Conservation (phyloP, 2,113 vertebrate genomes). For the Daboia siamensis region DNA sequence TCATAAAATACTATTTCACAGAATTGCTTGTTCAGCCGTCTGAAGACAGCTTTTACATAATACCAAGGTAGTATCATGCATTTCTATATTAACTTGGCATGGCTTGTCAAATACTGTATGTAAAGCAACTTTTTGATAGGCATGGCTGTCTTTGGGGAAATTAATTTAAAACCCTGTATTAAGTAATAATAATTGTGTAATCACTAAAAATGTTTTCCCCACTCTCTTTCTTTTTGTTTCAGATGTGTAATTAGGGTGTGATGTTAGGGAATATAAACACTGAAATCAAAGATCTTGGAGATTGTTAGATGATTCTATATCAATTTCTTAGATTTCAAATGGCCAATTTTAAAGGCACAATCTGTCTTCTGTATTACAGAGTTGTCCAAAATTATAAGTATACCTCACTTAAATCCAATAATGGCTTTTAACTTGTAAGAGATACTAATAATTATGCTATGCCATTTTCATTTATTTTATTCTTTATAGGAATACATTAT, state of each 20-base stretch:
- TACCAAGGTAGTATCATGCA: constrained; percentile 61
- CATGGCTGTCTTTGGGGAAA: background rate
- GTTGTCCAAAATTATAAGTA: background rate
- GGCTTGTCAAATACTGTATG: background rate
- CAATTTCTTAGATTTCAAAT: background rate
- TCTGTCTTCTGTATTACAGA: background rate
- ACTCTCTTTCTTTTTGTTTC: background rate
- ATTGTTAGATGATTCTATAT: background rate
- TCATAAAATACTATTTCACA: constrained; percentile 85
- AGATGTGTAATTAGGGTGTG: background rate
- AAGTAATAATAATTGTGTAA: background rate
- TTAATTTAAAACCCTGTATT: background rate
- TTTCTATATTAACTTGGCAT: constrained; percentile 21
- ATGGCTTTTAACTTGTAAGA: background rate
- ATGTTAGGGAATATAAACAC: background rate
- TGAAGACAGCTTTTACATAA: constrained; percentile 60
- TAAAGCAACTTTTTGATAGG: background rate
- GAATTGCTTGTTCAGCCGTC: constrained; percentile 79
- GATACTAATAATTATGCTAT: background rate
- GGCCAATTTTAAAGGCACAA: background rate
- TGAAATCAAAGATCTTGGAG: background rate
- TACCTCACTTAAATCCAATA: background rate
- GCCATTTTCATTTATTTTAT: background rate
- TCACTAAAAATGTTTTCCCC: background rate
- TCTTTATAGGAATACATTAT: background rate